phyloP scores from a whole-genome alignment of 1,140 invertebrate genomes.

The Lasaia peninsularis region DNA sequence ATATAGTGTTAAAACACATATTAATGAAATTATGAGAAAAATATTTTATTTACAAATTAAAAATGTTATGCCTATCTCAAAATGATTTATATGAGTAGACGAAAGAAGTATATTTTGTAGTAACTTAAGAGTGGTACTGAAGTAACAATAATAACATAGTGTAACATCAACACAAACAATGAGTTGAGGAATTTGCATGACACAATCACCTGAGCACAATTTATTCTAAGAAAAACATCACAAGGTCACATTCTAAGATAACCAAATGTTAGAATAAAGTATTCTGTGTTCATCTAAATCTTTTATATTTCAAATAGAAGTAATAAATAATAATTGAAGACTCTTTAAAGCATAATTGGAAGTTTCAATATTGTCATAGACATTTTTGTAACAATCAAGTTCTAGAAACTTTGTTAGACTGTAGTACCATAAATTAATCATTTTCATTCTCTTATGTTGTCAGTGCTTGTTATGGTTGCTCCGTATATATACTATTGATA shows the following conservation, averaged over 20 bases:
- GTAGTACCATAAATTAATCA: too few relatives aligned
- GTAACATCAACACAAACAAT: conserved; percentile 33
- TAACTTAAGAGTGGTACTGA: not conserved
- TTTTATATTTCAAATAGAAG: too few relatives aligned
- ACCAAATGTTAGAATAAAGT: conserved; percentile 16
- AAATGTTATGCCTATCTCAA: not conserved
- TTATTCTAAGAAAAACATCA: conserved; percentile 37
- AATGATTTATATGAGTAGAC: not conserved
- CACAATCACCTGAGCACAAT: conserved; percentile 33
- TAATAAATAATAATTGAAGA: too few relatives aligned
- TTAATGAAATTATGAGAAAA: too few relatives aligned
- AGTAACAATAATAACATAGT: not conserved
- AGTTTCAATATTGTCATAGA: too few relatives aligned
- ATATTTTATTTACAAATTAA: not conserved
- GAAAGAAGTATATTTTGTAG: not conserved
- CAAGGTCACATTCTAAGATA: conserved; percentile 31
- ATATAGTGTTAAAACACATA: too few relatives aligned
- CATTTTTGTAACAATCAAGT: too few relatives aligned
- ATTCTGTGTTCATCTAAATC: not conserved
- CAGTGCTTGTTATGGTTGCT: too few relatives aligned
- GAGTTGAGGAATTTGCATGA: conserved; percentile 35
- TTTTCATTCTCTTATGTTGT: too few relatives aligned
- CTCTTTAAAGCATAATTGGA: too few relatives aligned
- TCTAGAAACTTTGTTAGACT: too few relatives aligned
- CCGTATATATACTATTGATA: too few relatives aligned